Evolutionary conservation across 2,113 vertebrate genomes (phyloP).

Genomic region (Chloebia gouldiae): DNA sequence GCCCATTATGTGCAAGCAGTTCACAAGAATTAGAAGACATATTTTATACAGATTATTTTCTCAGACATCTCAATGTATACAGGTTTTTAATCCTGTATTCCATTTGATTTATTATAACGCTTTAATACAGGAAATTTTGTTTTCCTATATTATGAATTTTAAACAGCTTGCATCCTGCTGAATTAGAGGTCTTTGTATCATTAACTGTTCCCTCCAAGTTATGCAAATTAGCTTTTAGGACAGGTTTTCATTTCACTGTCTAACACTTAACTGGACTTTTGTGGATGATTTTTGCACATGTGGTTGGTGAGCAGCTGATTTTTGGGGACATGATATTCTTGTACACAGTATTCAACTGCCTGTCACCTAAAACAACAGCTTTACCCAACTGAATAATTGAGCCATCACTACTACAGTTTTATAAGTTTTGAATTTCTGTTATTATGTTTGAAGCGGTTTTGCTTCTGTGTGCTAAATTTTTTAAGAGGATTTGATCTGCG

Average conservation of each 20-base stretch:
- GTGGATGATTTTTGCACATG: not conserved
- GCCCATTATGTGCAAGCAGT: accelerated
- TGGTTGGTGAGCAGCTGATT: not conserved
- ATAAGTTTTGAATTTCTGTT: not conserved
- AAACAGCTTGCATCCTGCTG: not conserved
- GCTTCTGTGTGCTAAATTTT: not conserved
- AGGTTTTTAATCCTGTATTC: not conserved
- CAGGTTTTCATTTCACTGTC: not conserved
- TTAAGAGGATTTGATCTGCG: not conserved
- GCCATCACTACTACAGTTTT: not conserved
- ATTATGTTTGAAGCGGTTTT: not conserved
- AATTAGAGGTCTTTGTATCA: not conserved
- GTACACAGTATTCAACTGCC: not conserved
- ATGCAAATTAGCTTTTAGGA: not conserved
- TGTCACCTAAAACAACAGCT: not conserved
- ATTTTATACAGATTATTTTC: not conserved
- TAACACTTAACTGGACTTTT: not conserved
- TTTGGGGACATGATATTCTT: not conserved
- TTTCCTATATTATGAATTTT: not conserved
- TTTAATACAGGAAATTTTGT: not conserved
- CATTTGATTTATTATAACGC: not conserved
- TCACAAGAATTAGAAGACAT: not conserved
- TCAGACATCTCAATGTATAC: not conserved
- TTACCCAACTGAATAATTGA: not conserved
- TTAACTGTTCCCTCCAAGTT: not conserved